Evolutionary conservation across 2,888 invertebrate genomes (phyloP).

Genomic region (Macrostomum cliftonense): DNA sequence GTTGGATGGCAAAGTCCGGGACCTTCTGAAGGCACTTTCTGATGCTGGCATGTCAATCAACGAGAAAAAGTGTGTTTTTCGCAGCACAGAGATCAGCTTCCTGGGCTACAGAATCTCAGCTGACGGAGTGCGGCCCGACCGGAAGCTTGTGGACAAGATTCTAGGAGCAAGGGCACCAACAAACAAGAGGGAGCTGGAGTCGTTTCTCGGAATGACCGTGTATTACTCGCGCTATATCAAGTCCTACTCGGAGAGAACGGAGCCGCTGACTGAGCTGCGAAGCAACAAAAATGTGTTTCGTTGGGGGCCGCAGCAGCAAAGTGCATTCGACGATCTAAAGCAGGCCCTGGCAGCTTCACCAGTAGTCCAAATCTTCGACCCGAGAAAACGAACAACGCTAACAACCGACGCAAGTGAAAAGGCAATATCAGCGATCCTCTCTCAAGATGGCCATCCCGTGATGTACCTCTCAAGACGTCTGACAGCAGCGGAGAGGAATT

Average conservation of each 20-base stretch:
- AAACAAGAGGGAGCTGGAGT: conserved; percentile 7
- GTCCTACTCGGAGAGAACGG: conserved; percentile 3
- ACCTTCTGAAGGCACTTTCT: conserved; percentile 1
- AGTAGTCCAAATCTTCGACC: conserved; percentile 7
- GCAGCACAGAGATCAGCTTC: conserved; percentile 1
- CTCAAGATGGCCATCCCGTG: too few species aligned
- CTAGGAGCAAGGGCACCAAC: background rate
- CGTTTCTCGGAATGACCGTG: conserved; percentile 4
- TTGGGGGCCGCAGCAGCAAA: conserved; percentile 3
- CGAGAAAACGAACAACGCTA: conserved; percentile 1
- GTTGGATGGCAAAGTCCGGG: conserved; percentile 1
- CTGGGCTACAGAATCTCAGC: conserved; percentile 2
- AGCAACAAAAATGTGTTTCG: background rate
- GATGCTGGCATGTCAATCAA: conserved; percentile 7
- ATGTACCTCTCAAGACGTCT: background rate
- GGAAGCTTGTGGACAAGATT: conserved; percentile 3
- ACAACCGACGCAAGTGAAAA: conserved; percentile 7
- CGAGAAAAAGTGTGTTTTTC: conserved; percentile 5
- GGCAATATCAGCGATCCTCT: too few species aligned
- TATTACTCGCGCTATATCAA: conserved; percentile 3
- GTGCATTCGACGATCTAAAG: background rate
- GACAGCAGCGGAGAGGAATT: conserved; percentile 4
- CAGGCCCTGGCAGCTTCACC: conserved; percentile 3
- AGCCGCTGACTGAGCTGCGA: conserved; percentile 1
- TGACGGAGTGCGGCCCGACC: conserved; percentile 2